These are phyloP conservation scores for Artibeus jamaicensis DNA, from an alignment of 2,797 vertebrate species.

Conservation along the genomic window DNA sequence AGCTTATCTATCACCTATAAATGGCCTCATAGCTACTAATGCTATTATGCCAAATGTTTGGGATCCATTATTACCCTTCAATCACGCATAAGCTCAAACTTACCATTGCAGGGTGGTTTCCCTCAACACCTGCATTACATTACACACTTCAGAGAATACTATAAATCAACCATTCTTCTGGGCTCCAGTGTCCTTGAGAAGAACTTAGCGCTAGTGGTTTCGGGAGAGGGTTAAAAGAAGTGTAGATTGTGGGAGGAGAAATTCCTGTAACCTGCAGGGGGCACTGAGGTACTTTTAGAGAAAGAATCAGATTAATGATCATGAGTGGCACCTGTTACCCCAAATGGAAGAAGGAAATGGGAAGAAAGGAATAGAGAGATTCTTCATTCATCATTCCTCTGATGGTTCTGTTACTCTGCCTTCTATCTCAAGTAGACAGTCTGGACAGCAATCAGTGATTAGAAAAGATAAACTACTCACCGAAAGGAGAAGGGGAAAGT, in stretches of 20 bases:
- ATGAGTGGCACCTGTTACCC: neutral
- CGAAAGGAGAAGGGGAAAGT: neutral
- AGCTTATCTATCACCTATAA: neutral
- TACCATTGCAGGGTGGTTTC: neutral
- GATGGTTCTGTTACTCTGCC: neutral
- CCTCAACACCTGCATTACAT: neutral
- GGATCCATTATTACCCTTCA: neutral
- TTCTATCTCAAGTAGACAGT: constrained; percentile 18
- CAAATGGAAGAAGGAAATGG: neutral
- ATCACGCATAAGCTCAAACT: neutral
- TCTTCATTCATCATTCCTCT: constrained; percentile 36
- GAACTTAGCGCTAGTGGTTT: neutral
- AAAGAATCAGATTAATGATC: neutral
- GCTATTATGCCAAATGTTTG: neutral
- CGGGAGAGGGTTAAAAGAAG: neutral
- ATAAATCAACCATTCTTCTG: neutral
- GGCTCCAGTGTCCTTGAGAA: neutral
- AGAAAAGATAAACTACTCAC: constrained; percentile 53
- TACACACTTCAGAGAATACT: neutral
- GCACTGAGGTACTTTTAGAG: constrained; percentile 59
- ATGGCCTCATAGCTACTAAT: neutral
- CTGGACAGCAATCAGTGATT: constrained; percentile 42
- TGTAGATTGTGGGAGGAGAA: constrained; percentile 1
- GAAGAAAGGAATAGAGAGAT: neutral
- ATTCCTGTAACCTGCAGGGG: constrained; percentile 65